Evolutionary conservation across 2,797 vertebrate species (phyloP).

Genomic region (Perodicticus potto): DNA sequence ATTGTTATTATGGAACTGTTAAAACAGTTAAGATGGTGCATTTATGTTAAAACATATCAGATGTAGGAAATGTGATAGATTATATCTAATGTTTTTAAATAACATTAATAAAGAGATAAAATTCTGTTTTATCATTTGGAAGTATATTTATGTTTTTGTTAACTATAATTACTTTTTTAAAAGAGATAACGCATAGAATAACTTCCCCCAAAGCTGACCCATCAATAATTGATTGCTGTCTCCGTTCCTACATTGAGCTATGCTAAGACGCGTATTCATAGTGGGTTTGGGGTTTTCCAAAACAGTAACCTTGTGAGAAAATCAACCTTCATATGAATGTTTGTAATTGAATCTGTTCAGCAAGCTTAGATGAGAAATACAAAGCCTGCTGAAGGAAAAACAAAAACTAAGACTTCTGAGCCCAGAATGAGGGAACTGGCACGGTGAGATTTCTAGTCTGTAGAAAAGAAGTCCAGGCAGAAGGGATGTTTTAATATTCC

Average conservation of each 20-base stretch:
- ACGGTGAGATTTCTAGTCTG: background rate
- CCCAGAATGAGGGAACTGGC: background rate
- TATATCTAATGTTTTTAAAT: background rate
- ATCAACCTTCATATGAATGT: background rate
- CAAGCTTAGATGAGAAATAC: no score
- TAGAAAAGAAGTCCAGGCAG: background rate
- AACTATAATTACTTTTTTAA: background rate
- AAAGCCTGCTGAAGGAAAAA: no score
- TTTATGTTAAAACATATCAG: background rate
- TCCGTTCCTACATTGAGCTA: fast-evolving
- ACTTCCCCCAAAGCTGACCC: background rate
- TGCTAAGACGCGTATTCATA: background rate
- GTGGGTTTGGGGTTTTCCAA: background rate
- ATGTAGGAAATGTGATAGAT: background rate
- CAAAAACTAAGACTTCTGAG: no score
- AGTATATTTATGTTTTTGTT: background rate
- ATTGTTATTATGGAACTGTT: fast-evolving
- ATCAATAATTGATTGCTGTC: no score
- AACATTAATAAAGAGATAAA: background rate
- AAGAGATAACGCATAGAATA: no score
- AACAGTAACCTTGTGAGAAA: background rate
- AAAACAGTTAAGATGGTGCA: background rate
- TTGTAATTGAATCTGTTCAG: background rate
- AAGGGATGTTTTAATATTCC: background rate
- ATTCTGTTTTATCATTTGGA: background rate